phyloP scores from a whole-genome alignment of 2,113 vertebrate species.

The Sakesphorus luctuosus region DNA sequence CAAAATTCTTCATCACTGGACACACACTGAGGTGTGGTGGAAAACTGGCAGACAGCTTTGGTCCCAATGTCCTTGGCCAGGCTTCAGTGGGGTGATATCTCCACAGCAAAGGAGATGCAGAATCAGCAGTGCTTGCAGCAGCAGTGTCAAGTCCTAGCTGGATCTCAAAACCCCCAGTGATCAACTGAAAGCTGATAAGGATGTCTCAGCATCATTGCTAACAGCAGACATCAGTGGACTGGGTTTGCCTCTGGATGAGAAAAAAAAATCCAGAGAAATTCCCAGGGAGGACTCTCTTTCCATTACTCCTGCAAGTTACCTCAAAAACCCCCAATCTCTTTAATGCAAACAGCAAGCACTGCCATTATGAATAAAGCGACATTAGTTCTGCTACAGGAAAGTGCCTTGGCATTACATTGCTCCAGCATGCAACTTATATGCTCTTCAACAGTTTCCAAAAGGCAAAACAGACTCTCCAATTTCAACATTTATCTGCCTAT shows the following conservation, averaged over 20 bases:
- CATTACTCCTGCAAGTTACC: background rate
- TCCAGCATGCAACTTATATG: background rate
- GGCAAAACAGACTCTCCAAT: background rate
- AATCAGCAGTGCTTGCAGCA: background rate
- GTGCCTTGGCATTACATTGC: background rate
- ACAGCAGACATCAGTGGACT: background rate
- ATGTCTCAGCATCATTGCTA: background rate
- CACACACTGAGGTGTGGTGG: background rate
- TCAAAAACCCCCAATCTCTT: background rate
- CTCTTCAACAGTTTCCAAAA: background rate
- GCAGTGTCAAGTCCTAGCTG: background rate
- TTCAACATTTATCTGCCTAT: background rate
- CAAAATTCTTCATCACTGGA: background rate
- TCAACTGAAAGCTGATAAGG: background rate
- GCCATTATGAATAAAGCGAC: background rate
- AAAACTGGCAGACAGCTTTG: background rate
- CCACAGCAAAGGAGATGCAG: background rate
- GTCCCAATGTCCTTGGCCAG: background rate
- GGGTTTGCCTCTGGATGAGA: background rate
- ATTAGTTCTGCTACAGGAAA: background rate
- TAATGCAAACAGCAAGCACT: background rate
- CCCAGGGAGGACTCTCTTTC: background rate
- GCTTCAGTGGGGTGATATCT: accelerated
- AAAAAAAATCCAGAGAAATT: background rate
- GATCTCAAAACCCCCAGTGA: background rate